Percentiles rank a stretch among this genome's conserved stretches.
Conservation (phyloP, 2,888 invertebrate species). For the Miltochrista miniata region DNA sequence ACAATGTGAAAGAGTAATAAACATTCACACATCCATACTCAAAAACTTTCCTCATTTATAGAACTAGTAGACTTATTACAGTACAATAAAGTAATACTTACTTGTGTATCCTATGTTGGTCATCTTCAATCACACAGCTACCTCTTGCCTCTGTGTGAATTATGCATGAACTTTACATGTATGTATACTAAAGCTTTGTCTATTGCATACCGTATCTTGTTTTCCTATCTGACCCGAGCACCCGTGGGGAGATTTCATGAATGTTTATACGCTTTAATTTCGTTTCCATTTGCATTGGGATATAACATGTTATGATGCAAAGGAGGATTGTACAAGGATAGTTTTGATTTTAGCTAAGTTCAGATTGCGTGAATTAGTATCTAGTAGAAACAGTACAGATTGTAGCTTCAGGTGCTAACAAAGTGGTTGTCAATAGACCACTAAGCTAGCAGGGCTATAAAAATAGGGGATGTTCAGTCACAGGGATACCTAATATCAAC, state of each 20-base stretch:
- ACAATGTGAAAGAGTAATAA: too few relatives aligned
- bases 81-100: too few relatives aligned
- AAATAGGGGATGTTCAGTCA: too few relatives aligned
- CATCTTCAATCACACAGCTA: not conserved
- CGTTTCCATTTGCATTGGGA: constrained; percentile 37
- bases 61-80: too few relatives aligned
- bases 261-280: constrained; percentile 37
- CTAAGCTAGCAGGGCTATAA: too few relatives aligned
- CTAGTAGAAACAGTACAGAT: too few relatives aligned
- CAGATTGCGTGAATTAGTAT: too few relatives aligned
- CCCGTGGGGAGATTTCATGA: constrained; percentile 29
- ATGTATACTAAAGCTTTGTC: constrained; percentile 10
- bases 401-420: not conserved
- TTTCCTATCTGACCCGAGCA: constrained; percentile 33
- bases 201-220: constrained; percentile 22
- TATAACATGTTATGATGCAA: constrained; percentile 13
- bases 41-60: too few relatives aligned
- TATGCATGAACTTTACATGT: constrained; percentile 14
- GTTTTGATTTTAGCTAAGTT: not conserved
- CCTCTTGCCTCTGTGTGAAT: constrained; percentile 4
- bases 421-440: too few relatives aligned
- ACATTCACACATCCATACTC: too few relatives aligned
- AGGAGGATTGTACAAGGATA: constrained; percentile 3
- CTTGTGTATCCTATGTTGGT: not conserved
- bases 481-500: too few relatives aligned